Conservation (phyloP, 2,113 vertebrate species). For the Lepus americanus region DNA sequence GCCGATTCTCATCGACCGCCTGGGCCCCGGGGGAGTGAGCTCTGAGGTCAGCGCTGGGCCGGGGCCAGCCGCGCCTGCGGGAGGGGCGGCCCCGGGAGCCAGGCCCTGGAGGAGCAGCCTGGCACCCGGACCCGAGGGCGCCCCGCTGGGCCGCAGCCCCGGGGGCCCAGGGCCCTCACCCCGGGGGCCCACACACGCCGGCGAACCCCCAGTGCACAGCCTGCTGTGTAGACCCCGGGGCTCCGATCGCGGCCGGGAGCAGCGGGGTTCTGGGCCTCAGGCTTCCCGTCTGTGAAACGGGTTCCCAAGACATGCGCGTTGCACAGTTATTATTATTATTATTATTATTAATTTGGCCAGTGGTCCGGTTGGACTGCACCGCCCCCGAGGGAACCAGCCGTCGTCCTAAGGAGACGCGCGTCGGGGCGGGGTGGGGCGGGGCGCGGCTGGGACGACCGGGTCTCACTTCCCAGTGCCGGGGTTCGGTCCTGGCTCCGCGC, state of each 20-base stretch:
- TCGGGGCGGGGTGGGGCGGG: no score
- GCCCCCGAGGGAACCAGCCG: no score
- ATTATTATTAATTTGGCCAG: no score
- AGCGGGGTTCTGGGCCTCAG: background rate
- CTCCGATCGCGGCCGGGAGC: background rate
- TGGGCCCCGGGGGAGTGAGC: background rate
- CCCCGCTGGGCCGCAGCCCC: background rate
- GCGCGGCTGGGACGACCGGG: no score
- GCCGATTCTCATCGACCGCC: conserved; percentile 6
- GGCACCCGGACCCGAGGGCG: background rate
- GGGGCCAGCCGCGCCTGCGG: background rate
- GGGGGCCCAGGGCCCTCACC: background rate
- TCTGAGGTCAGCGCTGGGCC: background rate
- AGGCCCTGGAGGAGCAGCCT: background rate
- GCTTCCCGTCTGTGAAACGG: no score
- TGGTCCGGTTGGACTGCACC: no score
- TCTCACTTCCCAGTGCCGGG: no score
- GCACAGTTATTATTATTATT: no score
- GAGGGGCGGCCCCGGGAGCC: background rate
- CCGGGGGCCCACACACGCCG: no score
- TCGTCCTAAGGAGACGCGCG: no score
- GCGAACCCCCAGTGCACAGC: background rate
- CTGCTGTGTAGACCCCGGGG: background rate
- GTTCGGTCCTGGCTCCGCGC: no score
- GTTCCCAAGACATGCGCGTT: no score